Evolutionary conservation across 2,113 vertebrate genomes (phyloP), one percentile per base, ranked within the genome.

Genomic region (Melanostigma gelatinosum): DNA sequence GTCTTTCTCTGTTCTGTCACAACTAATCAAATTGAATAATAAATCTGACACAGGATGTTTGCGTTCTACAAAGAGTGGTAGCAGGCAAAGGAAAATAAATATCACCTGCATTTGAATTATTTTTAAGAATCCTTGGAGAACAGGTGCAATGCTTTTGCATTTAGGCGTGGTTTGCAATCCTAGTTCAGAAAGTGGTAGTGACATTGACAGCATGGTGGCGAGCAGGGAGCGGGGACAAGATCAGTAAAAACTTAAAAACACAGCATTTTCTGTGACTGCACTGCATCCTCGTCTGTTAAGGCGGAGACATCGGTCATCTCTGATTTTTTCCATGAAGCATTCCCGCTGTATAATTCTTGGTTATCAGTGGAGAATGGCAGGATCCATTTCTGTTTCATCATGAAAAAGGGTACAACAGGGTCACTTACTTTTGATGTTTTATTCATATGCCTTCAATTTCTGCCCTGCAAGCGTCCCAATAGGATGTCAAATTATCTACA

Each of bases 101-200:
- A 55, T 36, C 65, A 86, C 52, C 69, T 70, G 54, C 60, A 64
- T 27, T 58, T 62, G 66, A 72, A 85, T 71, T 70, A 72, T 77
- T 79, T 72, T 79, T 40, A 71, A 50, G 20, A 72, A 44, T n/a
- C 48, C 44, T 79, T 24, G 24, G 44, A 67, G 68, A 85, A 69
- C 62, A 81, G 83, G 77, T 84, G 60, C 10, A 8, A 4, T 22
- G 5, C 67, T 73, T 75, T 42, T 72, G 40, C 40, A 74, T 83
- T 61, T 48, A 61, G 5, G 40, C 50, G 18, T 27, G 16, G 16
- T 70, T 62, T 67, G 40, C 9, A 48, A 75, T 54, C 52, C 32
- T n/a, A 42, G 24, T 48, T 52, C n/a, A 79, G 36, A 52, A 77
- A 61, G 44, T 24, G 24, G 24, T 24, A 24, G 24, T 24, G 24